These are phyloP conservation scores for Eulemur mongoz DNA, from an alignment of 2,797 vertebrate species.

Conservation along the genomic window DNA sequence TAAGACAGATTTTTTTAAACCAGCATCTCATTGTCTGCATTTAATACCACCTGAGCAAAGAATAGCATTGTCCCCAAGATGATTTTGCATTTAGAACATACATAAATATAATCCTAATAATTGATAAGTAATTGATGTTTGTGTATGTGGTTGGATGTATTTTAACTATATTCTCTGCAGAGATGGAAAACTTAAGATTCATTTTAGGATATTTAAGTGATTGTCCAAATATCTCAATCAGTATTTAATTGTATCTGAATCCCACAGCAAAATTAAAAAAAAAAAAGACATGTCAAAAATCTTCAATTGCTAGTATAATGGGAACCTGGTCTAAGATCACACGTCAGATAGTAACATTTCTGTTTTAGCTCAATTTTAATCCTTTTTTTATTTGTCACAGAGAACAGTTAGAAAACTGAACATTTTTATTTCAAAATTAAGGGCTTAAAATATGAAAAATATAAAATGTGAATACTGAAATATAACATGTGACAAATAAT, in stretches of 20 bases:
- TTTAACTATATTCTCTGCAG: background rate
- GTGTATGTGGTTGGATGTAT: background rate
- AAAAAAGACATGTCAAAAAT: background rate
- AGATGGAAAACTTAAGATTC: background rate
- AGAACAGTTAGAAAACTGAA: background rate
- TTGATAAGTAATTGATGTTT: background rate
- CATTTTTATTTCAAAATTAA: too few species aligned
- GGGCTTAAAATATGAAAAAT: too few species aligned
- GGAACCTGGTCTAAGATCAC: background rate
- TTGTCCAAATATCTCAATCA: background rate
- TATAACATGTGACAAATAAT: too few species aligned
- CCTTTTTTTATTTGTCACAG: background rate
- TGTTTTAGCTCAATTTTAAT: background rate
- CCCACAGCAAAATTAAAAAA: background rate
- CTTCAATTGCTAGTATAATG: background rate
- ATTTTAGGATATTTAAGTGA: background rate
- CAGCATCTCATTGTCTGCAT: background rate
- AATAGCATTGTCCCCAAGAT: background rate
- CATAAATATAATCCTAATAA: background rate
- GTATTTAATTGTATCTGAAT: background rate
- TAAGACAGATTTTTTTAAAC: background rate
- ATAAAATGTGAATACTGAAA: too few species aligned
- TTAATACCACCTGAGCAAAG: background rate
- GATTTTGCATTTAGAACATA: background rate
- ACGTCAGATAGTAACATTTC: background rate